Conservation (phyloP, 2,888 invertebrate species). For the Troides oblongomaculatus region DNA sequence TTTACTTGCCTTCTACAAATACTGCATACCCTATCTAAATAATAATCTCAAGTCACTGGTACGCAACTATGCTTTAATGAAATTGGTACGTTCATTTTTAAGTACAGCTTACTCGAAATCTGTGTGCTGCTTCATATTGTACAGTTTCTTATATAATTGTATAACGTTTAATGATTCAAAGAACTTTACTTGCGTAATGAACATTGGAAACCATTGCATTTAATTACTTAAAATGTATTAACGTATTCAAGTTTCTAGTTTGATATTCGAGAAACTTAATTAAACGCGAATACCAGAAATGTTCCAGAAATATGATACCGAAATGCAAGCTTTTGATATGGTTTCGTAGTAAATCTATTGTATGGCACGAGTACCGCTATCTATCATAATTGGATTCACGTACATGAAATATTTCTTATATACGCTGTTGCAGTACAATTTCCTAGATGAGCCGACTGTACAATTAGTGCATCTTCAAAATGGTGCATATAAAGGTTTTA, state of each 20-base stretch:
- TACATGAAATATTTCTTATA: constrained; percentile 12
- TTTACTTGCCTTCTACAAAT: too few species aligned
- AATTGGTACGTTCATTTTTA: too few species aligned
- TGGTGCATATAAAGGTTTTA: not conserved
- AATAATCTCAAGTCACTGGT: too few species aligned
- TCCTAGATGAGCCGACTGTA: constrained; percentile 2
- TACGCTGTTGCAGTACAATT: constrained; percentile 7
- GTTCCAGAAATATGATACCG: constrained; percentile 7
- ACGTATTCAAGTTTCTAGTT: not conserved
- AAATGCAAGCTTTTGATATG: constrained; percentile 13
- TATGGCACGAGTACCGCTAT: constrained; percentile 16
- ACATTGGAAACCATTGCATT: not conserved
- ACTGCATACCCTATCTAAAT: too few species aligned
- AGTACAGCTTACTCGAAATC: too few species aligned
- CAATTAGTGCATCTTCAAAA: not conserved
- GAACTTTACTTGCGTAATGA: not conserved
- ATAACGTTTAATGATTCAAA: too few species aligned
- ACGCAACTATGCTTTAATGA: too few species aligned
- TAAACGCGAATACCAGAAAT: constrained; percentile 7
- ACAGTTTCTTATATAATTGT: too few species aligned
- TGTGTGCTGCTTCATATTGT: too few species aligned
- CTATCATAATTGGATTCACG: constrained; percentile 23
- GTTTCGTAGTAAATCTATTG: constrained; percentile 27
- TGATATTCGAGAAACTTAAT: not conserved
- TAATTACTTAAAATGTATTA: not conserved